Evolutionary conservation across 2,113 vertebrate species (phyloP).

Genomic region (Triplophysa rosa): DNA sequence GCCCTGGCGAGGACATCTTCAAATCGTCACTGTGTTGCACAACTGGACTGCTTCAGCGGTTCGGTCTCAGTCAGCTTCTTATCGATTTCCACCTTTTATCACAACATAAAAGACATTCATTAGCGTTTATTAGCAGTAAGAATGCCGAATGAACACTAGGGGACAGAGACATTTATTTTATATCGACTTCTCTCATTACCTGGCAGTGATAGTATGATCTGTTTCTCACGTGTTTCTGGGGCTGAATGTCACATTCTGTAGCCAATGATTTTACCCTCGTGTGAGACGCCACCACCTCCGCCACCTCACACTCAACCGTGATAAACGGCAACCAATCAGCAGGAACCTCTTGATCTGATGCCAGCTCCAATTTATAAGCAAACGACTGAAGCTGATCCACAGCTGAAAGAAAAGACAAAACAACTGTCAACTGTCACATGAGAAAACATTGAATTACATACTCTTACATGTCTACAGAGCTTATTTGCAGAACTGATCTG

Average conservation of each 20-base stretch:
- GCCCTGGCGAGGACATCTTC: background rate
- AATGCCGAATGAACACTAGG: background rate
- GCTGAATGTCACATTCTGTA: conserved; percentile 87
- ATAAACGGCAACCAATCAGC: conserved; percentile 90
- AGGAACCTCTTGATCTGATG: conserved; percentile 94
- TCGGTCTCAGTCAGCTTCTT: conserved; percentile 92
- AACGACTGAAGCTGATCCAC: conserved; percentile 90
- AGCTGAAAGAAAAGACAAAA: conserved; percentile 68
- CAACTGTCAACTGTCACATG: background rate
- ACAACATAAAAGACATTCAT: background rate
- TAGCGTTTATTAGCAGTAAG: background rate
- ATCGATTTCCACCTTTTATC: conserved; percentile 90
- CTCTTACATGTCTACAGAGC: background rate
- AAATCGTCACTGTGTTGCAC: conserved; percentile 79
- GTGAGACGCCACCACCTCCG: conserved; percentile 80
- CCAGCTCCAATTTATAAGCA: conserved; percentile 92
- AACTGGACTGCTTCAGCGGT: conserved; percentile 79
- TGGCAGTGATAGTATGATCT: conserved; percentile 88
- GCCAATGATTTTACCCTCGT: conserved; percentile 87
- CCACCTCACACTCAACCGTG: conserved; percentile 84
- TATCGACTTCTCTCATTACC: conserved; percentile 68
- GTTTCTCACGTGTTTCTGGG: conserved; percentile 85
- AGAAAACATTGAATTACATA: too few species aligned
- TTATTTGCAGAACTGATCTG: too few species aligned
- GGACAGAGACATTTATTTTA: background rate